These are phyloP conservation scores for Notolepis coatsorum DNA, from an alignment of 2,797 vertebrate genomes.

Conservation along the genomic window DNA sequence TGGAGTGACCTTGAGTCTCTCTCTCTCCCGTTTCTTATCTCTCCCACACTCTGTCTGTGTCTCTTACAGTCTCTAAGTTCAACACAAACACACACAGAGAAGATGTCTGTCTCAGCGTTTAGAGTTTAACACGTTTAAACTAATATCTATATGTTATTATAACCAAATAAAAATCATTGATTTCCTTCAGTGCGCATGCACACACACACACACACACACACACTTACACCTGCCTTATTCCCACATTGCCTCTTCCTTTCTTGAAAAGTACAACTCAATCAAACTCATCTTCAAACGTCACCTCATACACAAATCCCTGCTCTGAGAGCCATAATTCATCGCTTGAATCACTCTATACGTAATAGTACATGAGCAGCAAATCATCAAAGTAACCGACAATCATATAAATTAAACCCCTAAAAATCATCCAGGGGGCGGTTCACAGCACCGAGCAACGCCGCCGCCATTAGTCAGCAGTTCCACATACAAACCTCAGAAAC, in stretches of 20 bases:
- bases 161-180: no score
- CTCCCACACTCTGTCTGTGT: no score
- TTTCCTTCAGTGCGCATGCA: neutral
- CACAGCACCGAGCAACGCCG: constrained; percentile 12
- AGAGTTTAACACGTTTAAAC: no score
- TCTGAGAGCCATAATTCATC: neutral
- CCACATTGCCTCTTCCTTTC: neutral
- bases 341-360: constrained; percentile 27
- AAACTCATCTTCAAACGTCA: constrained; percentile 20
- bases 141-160: no score
- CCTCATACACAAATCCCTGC: neutral
- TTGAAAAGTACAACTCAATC: constrained; percentile 12
- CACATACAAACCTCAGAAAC: constrained; percentile 63
- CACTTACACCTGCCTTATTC: neutral
- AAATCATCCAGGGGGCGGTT: constrained; percentile 40
- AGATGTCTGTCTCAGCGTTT: no score
- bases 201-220: neutral
- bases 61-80: no score
- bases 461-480: constrained; percentile 66
- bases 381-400: constrained; percentile 60
- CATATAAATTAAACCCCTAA: constrained; percentile 57
- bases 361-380: constrained; percentile 33
- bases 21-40: no score
- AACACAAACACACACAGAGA: no score
- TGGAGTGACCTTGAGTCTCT: no score